Evolutionary conservation across 2,888 invertebrate species (phyloP), one percentile per base, ranked within the genome.

Genomic region (Netelia fuscicornis): DNA sequence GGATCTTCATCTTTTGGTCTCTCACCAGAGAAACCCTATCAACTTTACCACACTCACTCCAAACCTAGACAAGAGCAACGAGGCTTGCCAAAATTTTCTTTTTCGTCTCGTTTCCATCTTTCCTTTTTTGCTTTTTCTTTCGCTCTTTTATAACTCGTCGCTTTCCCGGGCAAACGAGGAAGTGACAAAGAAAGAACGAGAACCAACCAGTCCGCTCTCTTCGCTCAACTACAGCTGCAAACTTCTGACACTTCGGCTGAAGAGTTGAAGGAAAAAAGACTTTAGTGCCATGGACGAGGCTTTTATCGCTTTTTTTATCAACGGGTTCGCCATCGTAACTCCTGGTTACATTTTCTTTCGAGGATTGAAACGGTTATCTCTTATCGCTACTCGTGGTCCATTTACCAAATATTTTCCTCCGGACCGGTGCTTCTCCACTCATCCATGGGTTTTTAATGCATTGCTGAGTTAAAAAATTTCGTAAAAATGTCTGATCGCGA

Each of bases 241-340:
- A 84, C 80, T 84, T 84, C 76, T 67, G 65, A 84, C 64, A 75
- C 37, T 65, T 62, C 56, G 20, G n/a, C 3, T 23, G 23, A 56
- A 11, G 65, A 20, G 54, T 54, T 13, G 30, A 13, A 54, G 10
- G 62, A 25, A 13, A 64, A 70, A 60, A 74, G 62, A 65, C n/a
- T 54, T 44, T n/a, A 60, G 37, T 48, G 42, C 20, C 1, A 25
- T n/a, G 37, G 1, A n/a, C n/a, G 65, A 44, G 44, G 58, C 10
- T 76, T 68, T 65, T 72, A 77, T 77, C 76, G 56, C 71, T 65
- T 77, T 77, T 77, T 77, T 71, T 71, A 79, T 71, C 79, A 30
- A 10, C 54, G 64, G 25, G 9, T 79, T 64, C 48, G 54, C 71
- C 56, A 65, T 23, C 76, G 30, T 67, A 67, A 76, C 56, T 72